Evolutionary conservation across 2,888 invertebrate genomes (phyloP), one percentile per base, ranked within the genome.

Genomic region (Notodonta ziczac): DNA sequence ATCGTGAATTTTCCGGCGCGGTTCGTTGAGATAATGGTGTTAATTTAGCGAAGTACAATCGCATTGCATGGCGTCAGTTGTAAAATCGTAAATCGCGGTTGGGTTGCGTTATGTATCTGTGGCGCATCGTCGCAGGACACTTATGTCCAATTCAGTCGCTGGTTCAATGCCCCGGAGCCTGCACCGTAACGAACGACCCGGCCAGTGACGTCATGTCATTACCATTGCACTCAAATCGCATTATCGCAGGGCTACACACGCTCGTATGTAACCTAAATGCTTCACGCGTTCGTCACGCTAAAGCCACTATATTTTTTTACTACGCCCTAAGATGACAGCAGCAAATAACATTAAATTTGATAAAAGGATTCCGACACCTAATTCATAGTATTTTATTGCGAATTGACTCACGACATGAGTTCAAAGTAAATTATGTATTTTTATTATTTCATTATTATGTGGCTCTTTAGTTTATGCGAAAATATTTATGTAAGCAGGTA

Each of bases 121-220:
- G 77, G 69, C 73, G 66, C 74, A 63, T 63, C 81, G 83, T 84
- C 83, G 86, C 89, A 88, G 89, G 89, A 91, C 89, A 89, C 87
- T 89, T 89, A 84, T 83, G 86, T 87, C 89, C 91, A 91, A 92
- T 91, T 91, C 89, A 87, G 84, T 78, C 81, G 79, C 70, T 82
- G 89, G 92, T 89, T 91, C 92, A 90, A 86, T 88, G 92, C 84
- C 90, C 90, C 77, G 52, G 82, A 69, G 76, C 77, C 77, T 69
- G 74, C 67, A 67, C 79, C 80, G 86, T 86, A 82, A 88, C 87
- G 87, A 86, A 87, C 83, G 84, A 84, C 78, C 77, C 79, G 80
- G 84, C 78, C 79, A 78, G 84, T 89, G 89, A 91, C 90, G 89
- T 90, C 90, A 90, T 81, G 72, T 77, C 81, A 83, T 87, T 85